Conservation (phyloP, 2,113 vertebrate genomes). For the Myiagra hebetior region DNA sequence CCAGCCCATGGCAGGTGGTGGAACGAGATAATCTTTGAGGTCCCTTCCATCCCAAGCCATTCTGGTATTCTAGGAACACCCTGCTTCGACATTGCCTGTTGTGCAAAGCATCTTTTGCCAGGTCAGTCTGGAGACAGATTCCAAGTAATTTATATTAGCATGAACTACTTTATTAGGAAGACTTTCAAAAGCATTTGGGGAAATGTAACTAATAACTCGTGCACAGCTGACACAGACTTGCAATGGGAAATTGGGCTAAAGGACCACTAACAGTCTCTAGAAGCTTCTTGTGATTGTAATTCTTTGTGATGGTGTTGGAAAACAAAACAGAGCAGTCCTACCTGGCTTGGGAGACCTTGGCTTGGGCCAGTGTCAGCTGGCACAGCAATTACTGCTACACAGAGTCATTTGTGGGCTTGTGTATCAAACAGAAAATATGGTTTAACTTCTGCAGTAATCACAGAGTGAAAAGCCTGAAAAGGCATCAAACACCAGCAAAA, state of each 20-base stretch:
- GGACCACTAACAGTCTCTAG: background rate
- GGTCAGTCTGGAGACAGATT: background rate
- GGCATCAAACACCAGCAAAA: background rate
- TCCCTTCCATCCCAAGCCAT: background rate
- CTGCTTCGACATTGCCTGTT: background rate
- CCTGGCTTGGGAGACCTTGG: background rate
- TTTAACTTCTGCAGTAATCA: background rate
- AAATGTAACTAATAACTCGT: background rate
- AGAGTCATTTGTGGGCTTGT: background rate
- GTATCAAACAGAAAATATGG: background rate
- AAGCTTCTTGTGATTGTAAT: background rate
- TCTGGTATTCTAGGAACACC: background rate
- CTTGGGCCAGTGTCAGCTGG: background rate
- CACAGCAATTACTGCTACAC: background rate
- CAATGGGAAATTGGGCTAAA: background rate
- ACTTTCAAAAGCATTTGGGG: background rate
- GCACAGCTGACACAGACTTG: background rate
- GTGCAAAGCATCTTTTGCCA: background rate
- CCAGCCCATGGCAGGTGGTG: background rate
- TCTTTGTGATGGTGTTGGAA: background rate
- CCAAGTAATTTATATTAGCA: background rate
- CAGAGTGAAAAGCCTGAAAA: background rate
- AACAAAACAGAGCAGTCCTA: background rate
- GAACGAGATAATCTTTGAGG: accelerated
- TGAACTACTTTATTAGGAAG: background rate